A percentile compares a stretch with the other conserved stretches of the same genome.
Conservation (phyloP, 2,797 vertebrate species). For the Danio kyathit region DNA sequence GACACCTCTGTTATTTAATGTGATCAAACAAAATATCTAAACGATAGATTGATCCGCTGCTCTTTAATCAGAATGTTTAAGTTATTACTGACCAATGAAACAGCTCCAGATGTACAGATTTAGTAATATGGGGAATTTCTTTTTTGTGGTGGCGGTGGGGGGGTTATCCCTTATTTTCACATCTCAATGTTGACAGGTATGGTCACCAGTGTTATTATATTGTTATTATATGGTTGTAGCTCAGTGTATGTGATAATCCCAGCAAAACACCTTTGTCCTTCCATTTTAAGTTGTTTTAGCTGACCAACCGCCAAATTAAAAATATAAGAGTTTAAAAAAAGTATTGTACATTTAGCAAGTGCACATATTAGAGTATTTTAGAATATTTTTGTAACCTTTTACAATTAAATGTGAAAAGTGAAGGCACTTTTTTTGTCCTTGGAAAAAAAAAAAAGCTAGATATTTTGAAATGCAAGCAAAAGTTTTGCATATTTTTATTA, state of each 20-base stretch:
- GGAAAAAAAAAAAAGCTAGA: not conserved
- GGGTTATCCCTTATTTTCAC: too few relatives aligned
- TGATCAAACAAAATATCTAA: too few relatives aligned
- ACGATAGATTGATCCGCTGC: too few relatives aligned
- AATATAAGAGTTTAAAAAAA: slow-evolving; percentile 21
- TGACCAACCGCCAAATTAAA: slow-evolving; percentile 38
- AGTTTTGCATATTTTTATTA: slow-evolving; percentile 23
- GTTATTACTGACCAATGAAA: too few relatives aligned
- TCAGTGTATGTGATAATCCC: not conserved
- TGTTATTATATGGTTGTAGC: not conserved
- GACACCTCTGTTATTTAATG: too few relatives aligned
- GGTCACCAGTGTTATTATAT: not conserved
- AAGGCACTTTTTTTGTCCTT: slow-evolving; percentile 43
- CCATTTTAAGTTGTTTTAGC: not conserved
- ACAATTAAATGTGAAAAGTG: slow-evolving; percentile 52
- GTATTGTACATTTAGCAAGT: slow-evolving; percentile 51
- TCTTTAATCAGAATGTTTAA: too few relatives aligned
- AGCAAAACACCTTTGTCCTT: slow-evolving; percentile 11
- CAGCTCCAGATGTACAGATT: too few relatives aligned
- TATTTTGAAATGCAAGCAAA: slow-evolving; percentile 44
- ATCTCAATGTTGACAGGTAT: too few relatives aligned
- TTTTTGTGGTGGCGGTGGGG: too few relatives aligned
- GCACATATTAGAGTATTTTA: slow-evolving; percentile 55
- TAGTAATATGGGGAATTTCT: too few relatives aligned
- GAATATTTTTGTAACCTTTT: slow-evolving; percentile 60